Conservation (phyloP, 2,113 vertebrate genomes). For the Lucifuga dentata region DNA sequence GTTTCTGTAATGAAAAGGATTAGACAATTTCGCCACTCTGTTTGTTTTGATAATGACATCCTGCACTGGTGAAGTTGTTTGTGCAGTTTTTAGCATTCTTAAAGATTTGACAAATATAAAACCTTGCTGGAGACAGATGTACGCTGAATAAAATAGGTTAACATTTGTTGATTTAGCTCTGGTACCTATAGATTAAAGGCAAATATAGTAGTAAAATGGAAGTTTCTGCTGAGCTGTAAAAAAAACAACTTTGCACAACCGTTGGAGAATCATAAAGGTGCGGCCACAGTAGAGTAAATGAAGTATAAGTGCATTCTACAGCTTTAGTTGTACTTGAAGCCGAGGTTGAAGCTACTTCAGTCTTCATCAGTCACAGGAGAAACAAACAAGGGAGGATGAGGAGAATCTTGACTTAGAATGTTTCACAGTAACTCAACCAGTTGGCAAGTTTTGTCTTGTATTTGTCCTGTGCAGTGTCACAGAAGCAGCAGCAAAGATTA, state of each 20-base stretch:
- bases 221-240: slow-evolving; percentile 64
- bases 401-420: slow-evolving; percentile 23
- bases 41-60: neutral
- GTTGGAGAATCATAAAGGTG: slow-evolving; percentile 49
- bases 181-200: slow-evolving; percentile 40
- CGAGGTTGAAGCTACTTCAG: slow-evolving; percentile 40
- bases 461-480: slow-evolving; percentile 30
- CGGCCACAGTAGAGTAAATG: slow-evolving; percentile 48
- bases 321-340: slow-evolving; percentile 33
- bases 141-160: slow-evolving; percentile 26
- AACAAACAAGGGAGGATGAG: slow-evolving; percentile 32
- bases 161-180: slow-evolving; percentile 24
- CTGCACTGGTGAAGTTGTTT: neutral
- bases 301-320: slow-evolving; percentile 46
- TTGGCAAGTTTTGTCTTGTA: slow-evolving; percentile 12
- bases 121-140: neutral
- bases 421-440: slow-evolving; percentile 39
- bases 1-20: neutral
- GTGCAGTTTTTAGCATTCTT: slow-evolving; percentile 11
- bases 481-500: slow-evolving; percentile 40
- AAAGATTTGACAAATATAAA: slow-evolving; percentile 15
- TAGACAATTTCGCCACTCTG: neutral
- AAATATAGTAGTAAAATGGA: slow-evolving; percentile 45
- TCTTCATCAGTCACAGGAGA: slow-evolving; percentile 16
- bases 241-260: slow-evolving; percentile 42